Evolutionary conservation across 2,888 invertebrate species (phyloP), one percentile per base, ranked within the genome.

Genomic region (Capitulum mitella): DNA sequence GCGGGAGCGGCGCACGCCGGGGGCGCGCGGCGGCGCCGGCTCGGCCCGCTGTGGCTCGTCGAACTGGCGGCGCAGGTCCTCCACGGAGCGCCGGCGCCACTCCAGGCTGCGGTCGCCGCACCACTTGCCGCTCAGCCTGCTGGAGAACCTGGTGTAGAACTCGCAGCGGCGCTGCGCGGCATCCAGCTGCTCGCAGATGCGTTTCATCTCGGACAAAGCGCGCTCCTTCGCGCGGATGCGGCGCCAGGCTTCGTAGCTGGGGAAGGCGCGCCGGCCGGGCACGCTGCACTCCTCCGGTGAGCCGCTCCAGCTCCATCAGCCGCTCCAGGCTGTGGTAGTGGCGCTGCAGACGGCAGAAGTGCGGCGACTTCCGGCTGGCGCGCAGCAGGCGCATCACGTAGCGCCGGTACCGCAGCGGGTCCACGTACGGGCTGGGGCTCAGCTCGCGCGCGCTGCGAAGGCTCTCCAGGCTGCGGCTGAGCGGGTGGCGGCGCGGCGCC

Each of bases 241-340:
- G 84, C 91, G 92, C 95, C 95, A 95, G 79, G 93, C 89, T 82
- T 95, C 94, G 84, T 92, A 95, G 86, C 94, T 94, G 80, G 94
- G 91, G 22, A 93, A 91, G 10, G 10, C 40, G 3, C 46, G 26
- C 1, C 29, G 14, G 14, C 43, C 43, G 3, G 40, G 40, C 2
- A 6, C 5, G 29, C 83, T 83, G 78, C 81, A 82, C 51, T 81
- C 78, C 22, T 82, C 82, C 1, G 82, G n/a, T 82, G 26, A 91
- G 90, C 82, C 90, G 89, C 86, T 95, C 95, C 79, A 95, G 85
- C 83, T 94, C 91, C 0, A 92, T 92, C 78, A 96, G 91, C 83
- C 94, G 89, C 86, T 95, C 95, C 80, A 97, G 88, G 82, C 92
- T 93, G 51, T 91, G 88, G 85, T 95, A 97, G 85, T 96, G 94